Percentiles rank a stretch among this genome's conserved stretches.
Evolutionary conservation across 2,797 vertebrate species (phyloP).

Genomic region (Chloroceryle inda): DNA sequence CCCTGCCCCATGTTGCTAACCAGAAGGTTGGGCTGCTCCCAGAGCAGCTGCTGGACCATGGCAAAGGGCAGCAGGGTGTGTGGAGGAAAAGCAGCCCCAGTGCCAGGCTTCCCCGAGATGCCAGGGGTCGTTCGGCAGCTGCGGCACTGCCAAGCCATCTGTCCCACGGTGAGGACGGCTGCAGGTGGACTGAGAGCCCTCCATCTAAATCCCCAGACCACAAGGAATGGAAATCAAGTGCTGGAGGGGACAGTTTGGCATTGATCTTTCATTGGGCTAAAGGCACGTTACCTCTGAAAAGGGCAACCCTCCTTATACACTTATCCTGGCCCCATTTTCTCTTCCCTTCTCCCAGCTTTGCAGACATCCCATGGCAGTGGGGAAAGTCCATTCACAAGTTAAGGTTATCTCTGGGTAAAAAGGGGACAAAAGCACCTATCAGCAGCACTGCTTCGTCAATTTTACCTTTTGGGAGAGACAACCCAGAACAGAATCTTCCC

Average conservation of each 20-base stretch:
- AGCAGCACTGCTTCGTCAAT: not conserved
- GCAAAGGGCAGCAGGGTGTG: not conserved
- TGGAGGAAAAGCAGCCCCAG: not conserved
- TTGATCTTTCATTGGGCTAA: accelerated
- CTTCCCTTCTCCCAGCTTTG: not conserved
- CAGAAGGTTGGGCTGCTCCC: not conserved
- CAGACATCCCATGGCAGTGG: not conserved
- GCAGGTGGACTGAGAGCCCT: not conserved
- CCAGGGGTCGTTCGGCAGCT: not conserved
- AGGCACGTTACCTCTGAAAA: not conserved
- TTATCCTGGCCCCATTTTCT: not conserved
- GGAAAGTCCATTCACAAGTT: not conserved
- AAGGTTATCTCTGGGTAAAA: not conserved
- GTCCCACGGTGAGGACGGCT: accelerated
- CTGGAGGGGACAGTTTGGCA: not conserved
- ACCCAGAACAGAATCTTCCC: not conserved
- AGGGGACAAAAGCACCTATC: not conserved
- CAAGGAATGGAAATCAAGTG: not conserved
- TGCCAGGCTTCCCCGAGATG: not conserved
- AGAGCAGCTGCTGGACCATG: not conserved
- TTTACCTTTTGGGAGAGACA: not conserved
- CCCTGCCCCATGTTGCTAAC: not conserved
- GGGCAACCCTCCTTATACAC: not conserved
- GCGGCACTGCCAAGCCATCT: not conserved
- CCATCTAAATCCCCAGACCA: not conserved